phyloP scores from a whole-genome alignment of 1,140 invertebrate species.

The Drosophila pseudoananassae region DNA sequence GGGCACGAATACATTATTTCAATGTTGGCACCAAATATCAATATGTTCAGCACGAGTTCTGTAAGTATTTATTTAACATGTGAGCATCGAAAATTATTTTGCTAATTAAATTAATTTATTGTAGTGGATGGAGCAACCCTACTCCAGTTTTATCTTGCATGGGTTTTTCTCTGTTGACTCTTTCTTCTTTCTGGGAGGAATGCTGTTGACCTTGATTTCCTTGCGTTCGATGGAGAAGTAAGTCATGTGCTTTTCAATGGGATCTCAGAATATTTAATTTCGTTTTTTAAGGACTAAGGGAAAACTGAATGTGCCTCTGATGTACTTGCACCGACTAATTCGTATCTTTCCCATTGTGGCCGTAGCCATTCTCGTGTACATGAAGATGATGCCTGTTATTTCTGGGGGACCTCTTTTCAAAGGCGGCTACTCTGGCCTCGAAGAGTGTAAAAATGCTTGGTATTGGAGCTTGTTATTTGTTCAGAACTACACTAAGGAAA shows the following conservation, averaged over 20 bases:
- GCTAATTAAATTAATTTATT: background rate
- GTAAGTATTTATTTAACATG: conserved; percentile 10
- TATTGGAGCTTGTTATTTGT: conserved; percentile 54
- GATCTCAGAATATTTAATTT: background rate
- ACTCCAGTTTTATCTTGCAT: conserved; percentile 85
- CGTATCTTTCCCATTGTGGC: conserved; percentile 54
- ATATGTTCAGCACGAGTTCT: conserved; percentile 18
- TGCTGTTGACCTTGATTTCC: conserved; percentile 87
- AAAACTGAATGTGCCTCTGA: conserved; percentile 56
- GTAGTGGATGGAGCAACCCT: conserved; percentile 83
- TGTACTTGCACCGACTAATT: conserved; percentile 61
- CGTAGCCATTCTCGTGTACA: conserved; percentile 48
- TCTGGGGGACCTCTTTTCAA: conserved; percentile 35
- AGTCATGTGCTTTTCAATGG: background rate
- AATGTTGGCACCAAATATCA: conserved; percentile 55
- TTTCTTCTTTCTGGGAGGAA: conserved; percentile 88
- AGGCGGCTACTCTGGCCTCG: conserved; percentile 13
- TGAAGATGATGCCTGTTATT: conserved; percentile 16
- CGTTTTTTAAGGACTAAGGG: conserved; percentile 36
- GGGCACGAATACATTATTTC: conserved; percentile 85
- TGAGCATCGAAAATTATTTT: no score
- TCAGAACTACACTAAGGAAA: conserved; percentile 41
- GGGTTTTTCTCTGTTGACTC: conserved; percentile 88
- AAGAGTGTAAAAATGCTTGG: conserved; percentile 62
- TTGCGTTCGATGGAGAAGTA: conserved; percentile 87